Evolutionary conservation across 2,888 invertebrate genomes (phyloP).

Genomic region (Cephalotes varians): DNA sequence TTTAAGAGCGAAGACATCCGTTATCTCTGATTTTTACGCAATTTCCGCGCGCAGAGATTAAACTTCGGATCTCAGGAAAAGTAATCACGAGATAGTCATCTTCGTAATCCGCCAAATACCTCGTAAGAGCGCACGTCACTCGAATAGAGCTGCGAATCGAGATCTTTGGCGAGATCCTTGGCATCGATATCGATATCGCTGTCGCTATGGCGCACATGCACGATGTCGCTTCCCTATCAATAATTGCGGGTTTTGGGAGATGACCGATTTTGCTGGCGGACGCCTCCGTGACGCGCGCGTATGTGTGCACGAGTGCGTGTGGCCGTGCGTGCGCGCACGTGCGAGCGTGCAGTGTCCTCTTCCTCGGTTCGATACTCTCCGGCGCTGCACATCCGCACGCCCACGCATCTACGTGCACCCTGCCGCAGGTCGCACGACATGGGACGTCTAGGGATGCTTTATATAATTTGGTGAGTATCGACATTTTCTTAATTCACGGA

Average conservation of each 20-base stretch:
- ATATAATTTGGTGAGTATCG: background rate
- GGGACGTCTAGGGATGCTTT: constrained; percentile 42
- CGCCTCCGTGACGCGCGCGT: constrained; percentile 40
- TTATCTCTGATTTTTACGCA: background rate
- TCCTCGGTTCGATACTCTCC: constrained; percentile 69
- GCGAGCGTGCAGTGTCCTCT: constrained; percentile 69
- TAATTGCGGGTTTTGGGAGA: constrained; percentile 35
- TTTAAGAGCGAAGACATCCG: background rate
- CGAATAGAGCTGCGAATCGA: background rate
- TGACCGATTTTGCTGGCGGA: constrained; percentile 40
- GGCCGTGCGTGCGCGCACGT: constrained; percentile 48
- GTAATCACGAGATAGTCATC: background rate
- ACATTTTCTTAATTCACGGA: background rate
- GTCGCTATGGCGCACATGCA: background rate
- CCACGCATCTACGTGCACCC: constrained; percentile 42
- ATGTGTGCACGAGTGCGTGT: constrained; percentile 35
- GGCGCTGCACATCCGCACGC: constrained; percentile 52
- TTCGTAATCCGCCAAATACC: background rate
- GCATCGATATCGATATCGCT: background rate
- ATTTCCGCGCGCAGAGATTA: background rate
- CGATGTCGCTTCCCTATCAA: background rate
- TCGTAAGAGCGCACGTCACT: background rate
- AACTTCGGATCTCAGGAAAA: background rate
- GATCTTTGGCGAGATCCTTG: background rate
- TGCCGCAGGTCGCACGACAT: constrained; percentile 20